Evolutionary conservation across 2,797 vertebrate genomes (phyloP), one percentile per base, ranked within the genome.

Genomic region (Tympanoctomys barrerae): DNA sequence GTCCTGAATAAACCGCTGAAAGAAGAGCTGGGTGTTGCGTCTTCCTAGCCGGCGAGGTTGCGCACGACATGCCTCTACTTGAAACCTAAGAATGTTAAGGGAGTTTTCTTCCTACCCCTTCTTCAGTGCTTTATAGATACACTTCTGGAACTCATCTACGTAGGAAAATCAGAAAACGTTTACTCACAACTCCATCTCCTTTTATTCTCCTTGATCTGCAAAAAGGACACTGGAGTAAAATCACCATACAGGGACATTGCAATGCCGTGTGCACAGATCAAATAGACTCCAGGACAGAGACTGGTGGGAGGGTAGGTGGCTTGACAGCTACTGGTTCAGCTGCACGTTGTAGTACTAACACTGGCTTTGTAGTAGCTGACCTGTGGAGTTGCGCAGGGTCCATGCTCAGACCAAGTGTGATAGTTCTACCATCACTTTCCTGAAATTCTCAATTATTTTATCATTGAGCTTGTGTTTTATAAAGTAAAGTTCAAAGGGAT

Each of bases 21-120:
- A n/a, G n/a, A n/a, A n/a, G n/a, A n/a, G n/a, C n/a, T n/a, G n/a
- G n/a, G n/a, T n/a, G n/a, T n/a, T n/a, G n/a, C n/a, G n/a, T n/a
- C n/a, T n/a, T n/a, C n/a, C n/a, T n/a, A n/a, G n/a, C n/a, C n/a
- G n/a, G n/a, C n/a, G n/a, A n/a, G n/a, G n/a, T n/a, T n/a, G n/a
- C n/a, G n/a, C n/a, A n/a, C n/a, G n/a, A n/a, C n/a, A n/a, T 90
- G 73, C n/a, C 22, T 90, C 83, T 21, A 57, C 92, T 82, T 95
- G 16, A 36, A 49, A 13, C 19, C 66, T 24, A 42, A 94, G 49
- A 94, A 71, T 82, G 54, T 57, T 92, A 21, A 54, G 81, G 26
- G 61, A n/a, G 71, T 91, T 87, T 90, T 86, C 18, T 77, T 31
- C n/a, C 26, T n/a, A 24, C 16, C 13, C 26, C 57, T 95, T 70